Evolutionary conservation across 1,140 invertebrate species (phyloP).

Genomic region (Trachymyrmex septentrionalis): DNA sequence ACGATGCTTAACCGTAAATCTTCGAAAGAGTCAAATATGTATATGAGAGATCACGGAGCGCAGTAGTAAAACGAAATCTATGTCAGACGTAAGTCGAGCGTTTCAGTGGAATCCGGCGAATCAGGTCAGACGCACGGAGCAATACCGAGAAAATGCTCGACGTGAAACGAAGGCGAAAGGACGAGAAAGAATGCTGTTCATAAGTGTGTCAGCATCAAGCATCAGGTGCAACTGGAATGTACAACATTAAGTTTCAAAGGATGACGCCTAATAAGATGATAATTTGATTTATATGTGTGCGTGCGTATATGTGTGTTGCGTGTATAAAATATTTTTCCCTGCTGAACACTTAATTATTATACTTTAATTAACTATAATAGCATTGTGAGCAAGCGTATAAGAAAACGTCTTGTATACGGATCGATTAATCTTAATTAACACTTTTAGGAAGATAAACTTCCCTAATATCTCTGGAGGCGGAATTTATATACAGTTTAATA

Average conservation of each 20-base stretch:
- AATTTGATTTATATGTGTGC: not conserved
- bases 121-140: constrained; percentile 52
- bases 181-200: constrained; percentile 50
- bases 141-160: constrained; percentile 46
- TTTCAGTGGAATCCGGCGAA: constrained; percentile 43
- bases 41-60: constrained; percentile 5
- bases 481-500: not conserved
- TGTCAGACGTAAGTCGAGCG: constrained; percentile 45
- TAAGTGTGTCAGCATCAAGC: constrained; percentile 48
- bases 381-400: not conserved
- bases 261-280: constrained; percentile 13
- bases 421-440: constrained; percentile 56
- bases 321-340: not conserved
- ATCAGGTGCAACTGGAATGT: constrained; percentile 21
- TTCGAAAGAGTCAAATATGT: constrained; percentile 18
- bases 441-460: constrained; percentile 11
- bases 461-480: not conserved
- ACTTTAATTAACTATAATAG: constrained; percentile 23
- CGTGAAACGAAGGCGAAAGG: constrained; percentile 33
- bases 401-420: not conserved
- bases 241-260: constrained; percentile 20
- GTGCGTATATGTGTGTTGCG: not conserved
- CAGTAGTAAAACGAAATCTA: constrained; percentile 49
- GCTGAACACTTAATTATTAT: constrained; percentile 12
- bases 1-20: constrained; percentile 30